Base-by-base conservation (phyloP, 1,140 invertebrate genomes). In the Dolichoris vasculosae region DNA sequence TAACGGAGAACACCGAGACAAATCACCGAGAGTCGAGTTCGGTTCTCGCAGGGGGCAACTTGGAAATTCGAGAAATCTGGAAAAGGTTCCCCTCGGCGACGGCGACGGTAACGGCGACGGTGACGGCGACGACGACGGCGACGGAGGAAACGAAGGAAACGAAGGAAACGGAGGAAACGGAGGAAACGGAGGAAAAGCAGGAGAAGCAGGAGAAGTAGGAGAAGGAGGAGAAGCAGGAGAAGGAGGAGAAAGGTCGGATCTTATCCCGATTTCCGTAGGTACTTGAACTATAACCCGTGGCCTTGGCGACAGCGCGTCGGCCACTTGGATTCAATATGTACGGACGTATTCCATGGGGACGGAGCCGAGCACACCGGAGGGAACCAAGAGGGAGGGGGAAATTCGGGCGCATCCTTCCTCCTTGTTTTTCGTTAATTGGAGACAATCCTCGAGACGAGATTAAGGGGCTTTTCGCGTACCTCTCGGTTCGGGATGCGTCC, bases 371-470 rank as follows among this genome's bases (percentile, higher is more conserved):
- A 59, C 3, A 59, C 55, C 2, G 23, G 55, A 9, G 20, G 55
- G 55, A 26, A 17, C 2, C 7, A 17, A 13, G 3, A 59, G 23
- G 23, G 55, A 26, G 6, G 23, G 9, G 23, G 23, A 59, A 4
- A 26, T 6, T 20, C 23, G 55, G 23, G 23, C 23, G 23, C 55
- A 26, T 40, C 38, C 38, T 26, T 8, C 38, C 38, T 43, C 20
- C 69, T 17, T 26, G 69, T 43, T 73, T 73, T 73, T 73, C 69
- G 38, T 43, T 73, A 73, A 73, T 73, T 73, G 38, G 69, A 8
- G 38, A 23, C 35, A n/a, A 43, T 26, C 40, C 67, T 35, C 40
- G 38, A 38, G 23, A 73, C 23, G 15, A 43, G 69, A 73, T 73
- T 73, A 43, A 73, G 69, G 69, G 69, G 20, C 38, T 73, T 73